Base-by-base conservation (phyloP, 2,113 vertebrate species). In the Trichomycterus rosablanca region DNA sequence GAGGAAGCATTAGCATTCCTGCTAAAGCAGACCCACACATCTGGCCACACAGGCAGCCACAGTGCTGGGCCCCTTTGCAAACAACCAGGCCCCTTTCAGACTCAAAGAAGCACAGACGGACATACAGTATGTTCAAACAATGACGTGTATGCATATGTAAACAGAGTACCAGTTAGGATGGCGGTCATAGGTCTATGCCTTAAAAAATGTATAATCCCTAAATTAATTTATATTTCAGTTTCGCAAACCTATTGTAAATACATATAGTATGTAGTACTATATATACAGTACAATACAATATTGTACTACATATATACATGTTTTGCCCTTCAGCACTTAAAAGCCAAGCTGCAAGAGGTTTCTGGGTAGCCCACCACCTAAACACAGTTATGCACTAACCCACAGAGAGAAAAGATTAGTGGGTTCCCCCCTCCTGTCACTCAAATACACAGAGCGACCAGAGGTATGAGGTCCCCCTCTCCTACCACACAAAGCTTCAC, bases 1-100 rank as follows among this genome's bases (percentile, higher is more conserved):
- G 76, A 86, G 83, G 85, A 86, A 85, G 83, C 80, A 84, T 85
- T 85, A 86, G 77, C 80, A 83, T 86, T 87, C 80, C 76, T 77
- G 40, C 55, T 74, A 61, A 63, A 70, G 58, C 66, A 51, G 68
- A 50, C 72, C 68, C 77, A 74, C 70, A 28, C 59, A 79, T 54
- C 63, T 52, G 58, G 73, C 63, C 50, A 55, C 58, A 51, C 48
- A 34, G 53, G 52, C 58, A 52, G 46, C 37, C 23, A 32, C 2
- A 32, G 18, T 7, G 9, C 66, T 28, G 39, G 61, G 61, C 64
- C 42, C 62, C 67, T 67, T 8, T 24, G 34, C 52, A 67, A 64
- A 73, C 60, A 76, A 56, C 57, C 52, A 66, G 59, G 45, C 14
- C 58, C 23, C 28, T 30, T 43, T 18, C 39, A 37, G 16, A 53